Conservation (phyloP, 2,113 vertebrate genomes). For the Alethe diademata region DNA sequence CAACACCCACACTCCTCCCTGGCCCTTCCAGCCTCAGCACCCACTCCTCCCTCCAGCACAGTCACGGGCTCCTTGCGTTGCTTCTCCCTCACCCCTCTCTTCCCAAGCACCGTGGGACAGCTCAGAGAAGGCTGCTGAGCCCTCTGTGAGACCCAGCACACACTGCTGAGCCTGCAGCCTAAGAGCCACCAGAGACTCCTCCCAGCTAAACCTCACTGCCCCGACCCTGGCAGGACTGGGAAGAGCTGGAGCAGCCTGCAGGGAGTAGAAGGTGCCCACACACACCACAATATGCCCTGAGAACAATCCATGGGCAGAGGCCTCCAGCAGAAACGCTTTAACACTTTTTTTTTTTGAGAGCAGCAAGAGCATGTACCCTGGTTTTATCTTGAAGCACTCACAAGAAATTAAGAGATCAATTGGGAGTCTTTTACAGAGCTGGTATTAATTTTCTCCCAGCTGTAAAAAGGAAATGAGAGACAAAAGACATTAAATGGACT, state of each 20-base stretch:
- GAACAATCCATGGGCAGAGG: background rate
- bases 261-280: background rate
- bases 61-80: background rate
- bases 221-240: background rate
- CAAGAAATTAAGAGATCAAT: slow-evolving; percentile 63
- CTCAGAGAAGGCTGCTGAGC: background rate
- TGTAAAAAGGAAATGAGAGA: slow-evolving; percentile 49
- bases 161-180: background rate
- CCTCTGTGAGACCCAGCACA: background rate
- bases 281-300: accelerated
- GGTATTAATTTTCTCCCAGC: slow-evolving; percentile 53
- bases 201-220: background rate
- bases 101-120: background rate
- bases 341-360: background rate
- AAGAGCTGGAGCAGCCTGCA: background rate
- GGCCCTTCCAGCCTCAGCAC: background rate
- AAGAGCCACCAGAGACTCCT: background rate
- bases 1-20: background rate
- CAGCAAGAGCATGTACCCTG: background rate
- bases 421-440: slow-evolving; percentile 50
- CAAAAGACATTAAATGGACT: slow-evolving; percentile 53
- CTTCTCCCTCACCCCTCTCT: background rate
- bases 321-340: background rate
- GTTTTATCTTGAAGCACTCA: slow-evolving; percentile 42
- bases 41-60: background rate